Evolutionary conservation across 1,140 invertebrate species (phyloP).

Genomic region (Lordiphosa mommai): DNA sequence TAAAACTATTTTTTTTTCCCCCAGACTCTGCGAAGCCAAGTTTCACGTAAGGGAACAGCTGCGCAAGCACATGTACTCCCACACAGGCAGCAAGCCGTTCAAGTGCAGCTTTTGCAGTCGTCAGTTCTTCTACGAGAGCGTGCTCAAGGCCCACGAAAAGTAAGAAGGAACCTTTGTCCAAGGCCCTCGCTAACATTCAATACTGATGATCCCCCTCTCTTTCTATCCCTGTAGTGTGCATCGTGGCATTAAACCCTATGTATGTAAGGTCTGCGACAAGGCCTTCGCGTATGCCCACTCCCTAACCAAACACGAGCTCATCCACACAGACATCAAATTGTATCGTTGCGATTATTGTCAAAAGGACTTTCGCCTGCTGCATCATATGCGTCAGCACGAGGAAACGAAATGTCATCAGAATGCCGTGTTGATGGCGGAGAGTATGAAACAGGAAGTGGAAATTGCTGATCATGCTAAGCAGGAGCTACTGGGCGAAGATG

Average conservation of each 20-base stretch:
- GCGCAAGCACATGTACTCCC: constrained; percentile 73
- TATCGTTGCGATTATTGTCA: constrained; percentile 70
- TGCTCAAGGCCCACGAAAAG: constrained; percentile 69
- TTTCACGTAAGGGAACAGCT: constrained; percentile 68
- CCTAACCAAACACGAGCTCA: constrained; percentile 68
- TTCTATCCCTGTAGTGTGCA: constrained; percentile 47
- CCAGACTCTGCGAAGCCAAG: constrained; percentile 63
- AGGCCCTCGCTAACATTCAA: background rate
- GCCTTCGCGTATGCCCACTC: constrained; percentile 71
- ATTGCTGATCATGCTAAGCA: constrained; percentile 20
- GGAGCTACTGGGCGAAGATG: constrained; percentile 34
- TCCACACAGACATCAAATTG: constrained; percentile 69
- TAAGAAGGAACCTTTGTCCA: constrained; percentile 13
- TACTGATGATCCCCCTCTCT: background rate
- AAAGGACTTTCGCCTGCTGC: constrained; percentile 71
- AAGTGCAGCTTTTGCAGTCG: constrained; percentile 73
- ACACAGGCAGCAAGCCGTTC: constrained; percentile 68
- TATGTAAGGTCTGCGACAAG: constrained; percentile 70
- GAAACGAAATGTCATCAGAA: constrained; percentile 71
- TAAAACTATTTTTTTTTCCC: background rate
- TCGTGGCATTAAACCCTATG: constrained; percentile 68
- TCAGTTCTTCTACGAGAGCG: constrained; percentile 74
- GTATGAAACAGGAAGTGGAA: constrained; percentile 28
- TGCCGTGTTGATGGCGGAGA: constrained; percentile 57
- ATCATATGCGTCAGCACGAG: constrained; percentile 76